phyloP scores from a whole-genome alignment of 1,140 invertebrate species.

The Zaprionus davidi region DNA sequence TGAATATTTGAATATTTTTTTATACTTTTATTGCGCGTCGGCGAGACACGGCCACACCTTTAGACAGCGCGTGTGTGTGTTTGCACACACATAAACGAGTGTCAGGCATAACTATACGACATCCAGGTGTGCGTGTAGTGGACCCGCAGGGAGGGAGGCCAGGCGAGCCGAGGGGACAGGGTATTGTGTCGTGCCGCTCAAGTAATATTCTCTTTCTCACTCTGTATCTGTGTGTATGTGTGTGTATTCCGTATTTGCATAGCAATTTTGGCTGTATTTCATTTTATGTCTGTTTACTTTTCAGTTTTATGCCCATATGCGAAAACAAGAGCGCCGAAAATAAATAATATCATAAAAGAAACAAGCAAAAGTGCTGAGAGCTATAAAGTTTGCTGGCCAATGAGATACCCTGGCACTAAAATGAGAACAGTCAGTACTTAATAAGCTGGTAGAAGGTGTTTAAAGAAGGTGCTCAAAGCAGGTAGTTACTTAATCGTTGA shows the following conservation, averaged over 20 bases:
- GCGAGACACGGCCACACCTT: conserved; percentile 64
- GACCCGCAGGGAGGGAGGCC: not conserved
- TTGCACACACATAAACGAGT: conserved; percentile 8
- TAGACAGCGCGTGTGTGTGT: conserved; percentile 18
- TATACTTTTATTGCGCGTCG: conserved; percentile 69
- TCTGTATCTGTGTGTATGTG: no score
- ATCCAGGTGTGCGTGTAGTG: conserved; percentile 30
- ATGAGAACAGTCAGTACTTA: no score
- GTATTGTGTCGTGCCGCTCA: conserved; percentile 15
- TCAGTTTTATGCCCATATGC: conserved; percentile 78
- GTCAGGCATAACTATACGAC: conserved; percentile 33
- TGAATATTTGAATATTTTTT: conserved; percentile 56
- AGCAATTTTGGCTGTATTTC: conserved; percentile 68
- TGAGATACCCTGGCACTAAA: not conserved
- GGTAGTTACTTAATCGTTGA: no score
- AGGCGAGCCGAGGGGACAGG: not conserved
- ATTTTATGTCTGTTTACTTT: conserved; percentile 75
- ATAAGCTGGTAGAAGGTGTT: no score
- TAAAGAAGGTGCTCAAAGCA: no score
- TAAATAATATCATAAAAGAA: conserved; percentile 70
- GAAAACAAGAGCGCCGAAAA: conserved; percentile 73
- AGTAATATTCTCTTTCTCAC: conserved; percentile 18
- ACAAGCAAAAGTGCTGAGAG: not conserved
- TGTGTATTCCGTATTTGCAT: conserved; percentile 71
- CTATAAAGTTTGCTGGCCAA: not conserved